A percentile compares a stretch with the other conserved stretches of the same genome.
These are phyloP conservation scores for Oostethus manadensis DNA, from an alignment of 2,113 vertebrate genomes.

Conservation along the genomic window DNA sequence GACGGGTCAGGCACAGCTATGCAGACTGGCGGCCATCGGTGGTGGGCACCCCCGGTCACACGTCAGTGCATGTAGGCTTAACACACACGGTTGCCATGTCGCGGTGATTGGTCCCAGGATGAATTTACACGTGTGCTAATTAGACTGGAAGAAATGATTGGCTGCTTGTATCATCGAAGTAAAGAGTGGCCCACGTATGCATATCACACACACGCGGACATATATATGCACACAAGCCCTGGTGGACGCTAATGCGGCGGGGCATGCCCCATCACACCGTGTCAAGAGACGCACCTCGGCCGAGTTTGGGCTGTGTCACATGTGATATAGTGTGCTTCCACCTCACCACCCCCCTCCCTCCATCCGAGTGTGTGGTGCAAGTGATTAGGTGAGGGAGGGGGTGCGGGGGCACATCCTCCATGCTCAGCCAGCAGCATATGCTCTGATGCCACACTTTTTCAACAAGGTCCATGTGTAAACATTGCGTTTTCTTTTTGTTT, in stretches of 20 bases:
- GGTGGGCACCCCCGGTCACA: background rate
- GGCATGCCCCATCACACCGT: constrained; percentile 58
- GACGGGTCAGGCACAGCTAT: background rate
- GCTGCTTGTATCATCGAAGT: constrained; percentile 64
- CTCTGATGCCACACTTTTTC: background rate
- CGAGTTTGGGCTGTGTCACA: constrained; percentile 56
- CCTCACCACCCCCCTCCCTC: constrained; percentile 44
- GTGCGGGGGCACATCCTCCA: constrained; percentile 8
- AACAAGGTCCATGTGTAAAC: constrained; percentile 21
- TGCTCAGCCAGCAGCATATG: constrained; percentile 12
- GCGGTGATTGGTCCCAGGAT: constrained; percentile 41
- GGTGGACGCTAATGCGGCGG: constrained; percentile 60
- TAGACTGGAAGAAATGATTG: constrained; percentile 73
- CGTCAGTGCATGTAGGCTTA: background rate
- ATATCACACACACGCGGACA: constrained; percentile 18
- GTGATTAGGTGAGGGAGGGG: background rate
- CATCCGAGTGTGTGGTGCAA: constrained; percentile 2
- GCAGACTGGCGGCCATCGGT: background rate
- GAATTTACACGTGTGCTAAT: constrained; percentile 69
- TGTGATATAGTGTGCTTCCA: constrained; percentile 53
- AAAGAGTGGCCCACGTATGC: constrained; percentile 44
- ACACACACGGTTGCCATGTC: constrained; percentile 40
- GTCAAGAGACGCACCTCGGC: constrained; percentile 62
- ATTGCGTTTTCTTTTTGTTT: constrained; percentile 44
- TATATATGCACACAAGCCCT: constrained; percentile 37